Evolutionary conservation across 2,797 vertebrate genomes (phyloP).

Genomic region (Pangasius macronema): DNA sequence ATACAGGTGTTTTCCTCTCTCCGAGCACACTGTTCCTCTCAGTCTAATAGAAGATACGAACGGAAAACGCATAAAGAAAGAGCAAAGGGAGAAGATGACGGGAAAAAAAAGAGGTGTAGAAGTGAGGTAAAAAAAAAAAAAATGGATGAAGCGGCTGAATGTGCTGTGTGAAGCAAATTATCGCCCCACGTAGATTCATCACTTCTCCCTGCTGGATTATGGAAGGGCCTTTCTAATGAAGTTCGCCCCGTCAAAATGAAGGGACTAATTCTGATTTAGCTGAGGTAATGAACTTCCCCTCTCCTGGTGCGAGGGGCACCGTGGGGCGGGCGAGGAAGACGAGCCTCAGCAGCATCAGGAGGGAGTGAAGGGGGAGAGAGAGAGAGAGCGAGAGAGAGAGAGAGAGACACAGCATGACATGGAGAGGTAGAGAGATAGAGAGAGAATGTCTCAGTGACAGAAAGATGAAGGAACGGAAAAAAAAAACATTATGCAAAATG

Average conservation of each 20-base stretch:
- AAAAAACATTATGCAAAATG: constrained; percentile 94
- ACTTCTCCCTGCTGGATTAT: constrained; percentile 98
- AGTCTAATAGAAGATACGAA: constrained; percentile 81
- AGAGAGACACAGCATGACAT: constrained; percentile 67
- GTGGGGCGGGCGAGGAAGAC: constrained; percentile 89
- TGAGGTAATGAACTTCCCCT: constrained; percentile 99
- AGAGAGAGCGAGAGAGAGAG: constrained; percentile 64
- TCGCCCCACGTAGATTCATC: constrained; percentile 98
- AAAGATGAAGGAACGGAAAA: constrained; percentile 41
- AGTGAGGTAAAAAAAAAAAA: constrained; percentile 24
- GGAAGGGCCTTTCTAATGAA: constrained; percentile 99
- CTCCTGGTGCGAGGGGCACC: constrained; percentile 97
- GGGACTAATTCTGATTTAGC: constrained; percentile 99
- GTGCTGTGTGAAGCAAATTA: constrained; percentile 92
- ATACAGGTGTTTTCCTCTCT: constrained; percentile 74
- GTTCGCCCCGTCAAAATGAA: constrained; percentile 98
- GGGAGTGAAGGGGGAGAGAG: constrained; percentile 61
- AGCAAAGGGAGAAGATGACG: constrained; percentile 51
- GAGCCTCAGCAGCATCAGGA: constrained; percentile 63
- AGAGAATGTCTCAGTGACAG: constrained; percentile 51
- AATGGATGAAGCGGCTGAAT: constrained; percentile 86
- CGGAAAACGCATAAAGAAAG: constrained; percentile 76
- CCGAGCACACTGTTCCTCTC: constrained; percentile 59
- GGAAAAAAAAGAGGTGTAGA: constrained; percentile 29
- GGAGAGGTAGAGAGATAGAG: constrained; percentile 42